These are phyloP conservation scores for Plectropomus leopardus DNA, from an alignment of 2,113 vertebrate species.

Conservation along the genomic window DNA sequence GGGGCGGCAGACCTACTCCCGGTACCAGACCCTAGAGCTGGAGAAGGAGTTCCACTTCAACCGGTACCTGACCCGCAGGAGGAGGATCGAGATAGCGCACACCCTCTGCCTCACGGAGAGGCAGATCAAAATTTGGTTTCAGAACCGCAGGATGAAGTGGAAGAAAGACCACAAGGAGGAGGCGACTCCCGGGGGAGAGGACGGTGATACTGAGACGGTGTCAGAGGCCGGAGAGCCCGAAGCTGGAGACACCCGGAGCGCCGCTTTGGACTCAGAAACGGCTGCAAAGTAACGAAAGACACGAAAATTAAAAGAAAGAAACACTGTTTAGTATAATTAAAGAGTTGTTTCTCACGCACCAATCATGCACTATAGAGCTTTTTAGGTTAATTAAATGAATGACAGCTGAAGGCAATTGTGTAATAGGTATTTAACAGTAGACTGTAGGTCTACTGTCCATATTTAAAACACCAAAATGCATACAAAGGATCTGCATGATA, in stretches of 20 bases:
- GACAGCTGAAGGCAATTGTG: constrained; percentile 31
- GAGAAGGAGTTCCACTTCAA: constrained; percentile 96
- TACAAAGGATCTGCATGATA: constrained; percentile 7
- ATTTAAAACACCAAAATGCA: background rate
- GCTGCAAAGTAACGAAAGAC: constrained; percentile 57
- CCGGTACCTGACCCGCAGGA: constrained; percentile 91
- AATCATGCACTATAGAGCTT: constrained; percentile 29
- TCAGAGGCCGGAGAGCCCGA: constrained; percentile 16
- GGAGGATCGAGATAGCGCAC: constrained; percentile 91
- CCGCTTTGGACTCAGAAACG: constrained; percentile 12
- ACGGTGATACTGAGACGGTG: background rate
- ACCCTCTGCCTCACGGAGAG: constrained; percentile 91
- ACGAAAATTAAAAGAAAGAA: constrained; percentile 26
- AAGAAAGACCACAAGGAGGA: constrained; percentile 89
- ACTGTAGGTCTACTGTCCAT: background rate
- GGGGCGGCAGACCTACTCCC: constrained; percentile 93
- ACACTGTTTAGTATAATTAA: background rate
- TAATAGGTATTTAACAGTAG: constrained; percentile 9
- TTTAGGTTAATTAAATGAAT: constrained; percentile 14
- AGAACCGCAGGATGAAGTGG: constrained; percentile 96
- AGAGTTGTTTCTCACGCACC: background rate
- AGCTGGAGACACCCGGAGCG: constrained; percentile 9
- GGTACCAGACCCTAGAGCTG: constrained; percentile 93
- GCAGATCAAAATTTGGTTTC: constrained; percentile 96
- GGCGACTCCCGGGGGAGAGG: constrained; percentile 6